Evolutionary conservation across 2,888 invertebrate genomes (phyloP).

Genomic region (Coremacera marginata): DNA sequence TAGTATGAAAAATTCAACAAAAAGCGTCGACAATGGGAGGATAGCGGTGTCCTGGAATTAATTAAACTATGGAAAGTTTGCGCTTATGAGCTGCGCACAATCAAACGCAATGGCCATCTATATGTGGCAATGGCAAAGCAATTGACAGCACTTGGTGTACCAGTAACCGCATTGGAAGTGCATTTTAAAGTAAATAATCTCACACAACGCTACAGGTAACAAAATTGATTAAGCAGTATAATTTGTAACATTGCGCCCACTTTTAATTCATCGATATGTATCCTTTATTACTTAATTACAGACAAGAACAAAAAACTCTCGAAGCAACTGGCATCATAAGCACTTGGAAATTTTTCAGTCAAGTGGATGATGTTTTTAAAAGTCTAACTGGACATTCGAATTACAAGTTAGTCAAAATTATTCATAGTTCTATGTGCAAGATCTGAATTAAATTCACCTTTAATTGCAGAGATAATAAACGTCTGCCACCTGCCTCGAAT

Average conservation of each 20-base stretch:
- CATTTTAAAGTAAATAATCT: conserved; percentile 68
- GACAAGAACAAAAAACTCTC: conserved; percentile 67
- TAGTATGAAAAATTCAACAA: conserved; percentile 68
- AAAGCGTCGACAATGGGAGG: conserved; percentile 69
- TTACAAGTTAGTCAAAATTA: conserved; percentile 55
- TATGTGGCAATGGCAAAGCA: conserved; percentile 69
- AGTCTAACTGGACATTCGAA: conserved; percentile 66
- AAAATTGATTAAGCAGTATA: neutral
- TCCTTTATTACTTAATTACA: conserved; percentile 20
- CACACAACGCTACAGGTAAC: conserved; percentile 63
- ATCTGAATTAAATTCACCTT: neutral
- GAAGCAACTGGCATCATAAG: conserved; percentile 67
- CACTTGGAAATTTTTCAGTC: conserved; percentile 67
- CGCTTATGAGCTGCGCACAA: conserved; percentile 67
- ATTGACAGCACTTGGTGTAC: conserved; percentile 67
- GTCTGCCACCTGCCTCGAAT: conserved; percentile 66
- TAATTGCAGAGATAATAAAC: conserved; percentile 64
- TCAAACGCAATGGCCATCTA: conserved; percentile 68
- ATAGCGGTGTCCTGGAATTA: conserved; percentile 67
- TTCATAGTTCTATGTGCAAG: neutral
- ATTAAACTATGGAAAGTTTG: conserved; percentile 69
- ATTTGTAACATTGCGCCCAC: neutral
- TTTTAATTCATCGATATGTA: neutral
- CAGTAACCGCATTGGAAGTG: conserved; percentile 67
- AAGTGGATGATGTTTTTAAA: conserved; percentile 68